Conservation (phyloP, 2,888 invertebrate genomes). For the Acrocyrtus sp. region DNA sequence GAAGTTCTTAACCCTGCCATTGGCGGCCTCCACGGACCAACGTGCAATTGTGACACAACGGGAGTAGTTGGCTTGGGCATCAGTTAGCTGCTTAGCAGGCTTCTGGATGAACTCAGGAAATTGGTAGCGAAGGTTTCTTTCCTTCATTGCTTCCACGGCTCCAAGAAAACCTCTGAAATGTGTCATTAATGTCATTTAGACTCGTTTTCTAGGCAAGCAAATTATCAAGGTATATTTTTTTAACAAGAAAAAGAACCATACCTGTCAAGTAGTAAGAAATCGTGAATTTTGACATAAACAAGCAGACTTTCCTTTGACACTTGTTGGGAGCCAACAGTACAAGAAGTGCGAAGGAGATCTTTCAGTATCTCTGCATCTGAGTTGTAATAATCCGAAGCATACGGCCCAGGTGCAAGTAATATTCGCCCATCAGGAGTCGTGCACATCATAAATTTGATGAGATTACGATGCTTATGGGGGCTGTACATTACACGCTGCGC, state of each 20-base stretch:
- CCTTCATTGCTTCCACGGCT: neutral
- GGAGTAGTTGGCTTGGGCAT: neutral
- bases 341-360: neutral
- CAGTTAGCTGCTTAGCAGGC: neutral
- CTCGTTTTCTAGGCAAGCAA: too few relatives aligned
- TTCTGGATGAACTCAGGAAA: neutral
- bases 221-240: too few relatives aligned
- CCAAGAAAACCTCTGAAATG: too few relatives aligned
- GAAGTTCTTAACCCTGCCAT: neutral
- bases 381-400: neutral
- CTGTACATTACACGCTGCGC: neutral
- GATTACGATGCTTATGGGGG: neutral
- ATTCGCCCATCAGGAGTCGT: neutral
- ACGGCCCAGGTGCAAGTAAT: neutral
- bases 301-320: too few relatives aligned
- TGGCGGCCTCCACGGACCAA: conserved; percentile 1
- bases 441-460: conserved; percentile 8
- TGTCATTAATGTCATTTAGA: too few relatives aligned
- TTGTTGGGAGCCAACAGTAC: neutral
- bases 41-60: neutral
- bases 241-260: too few relatives aligned
- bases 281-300: too few relatives aligned
- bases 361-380: neutral
- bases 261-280: too few relatives aligned
- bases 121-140: neutral